Conservation (phyloP, 2,113 vertebrate species). For the Lutjanus erythropterus region DNA sequence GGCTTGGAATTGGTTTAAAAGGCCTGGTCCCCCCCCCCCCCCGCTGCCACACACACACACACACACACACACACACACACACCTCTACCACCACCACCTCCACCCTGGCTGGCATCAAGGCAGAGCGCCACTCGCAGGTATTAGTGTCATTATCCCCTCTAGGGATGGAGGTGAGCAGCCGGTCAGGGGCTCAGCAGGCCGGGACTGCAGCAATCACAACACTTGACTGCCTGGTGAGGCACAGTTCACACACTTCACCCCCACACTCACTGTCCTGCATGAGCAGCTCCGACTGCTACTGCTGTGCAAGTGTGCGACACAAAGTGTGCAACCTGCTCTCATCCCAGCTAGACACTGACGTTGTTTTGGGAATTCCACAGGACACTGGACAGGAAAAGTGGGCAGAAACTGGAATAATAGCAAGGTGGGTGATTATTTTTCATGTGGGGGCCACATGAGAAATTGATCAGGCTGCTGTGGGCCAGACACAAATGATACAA, state of each 20-base stretch:
- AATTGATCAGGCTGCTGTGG: no score
- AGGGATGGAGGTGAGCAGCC: constrained; percentile 38
- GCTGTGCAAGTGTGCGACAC: not conserved
- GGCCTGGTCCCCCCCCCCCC: constrained; percentile 32
- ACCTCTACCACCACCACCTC: no score
- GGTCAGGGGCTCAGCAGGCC: constrained; percentile 47
- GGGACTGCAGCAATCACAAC: constrained; percentile 49
- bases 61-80: no score
- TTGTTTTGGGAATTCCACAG: no score
- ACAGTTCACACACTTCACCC: constrained; percentile 16
- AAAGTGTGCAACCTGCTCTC: no score
- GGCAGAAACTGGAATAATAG: no score
- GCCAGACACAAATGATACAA: no score
- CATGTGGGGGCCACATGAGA: no score
- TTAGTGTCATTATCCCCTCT: constrained; percentile 63
- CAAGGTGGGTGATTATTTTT: no score
- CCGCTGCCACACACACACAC: no score
- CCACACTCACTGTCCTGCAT: constrained; percentile 16
- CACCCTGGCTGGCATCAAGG: constrained; percentile 33
- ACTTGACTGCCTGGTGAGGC: constrained; percentile 9
- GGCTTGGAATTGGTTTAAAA: constrained; percentile 74
- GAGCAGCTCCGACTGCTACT: not conserved
- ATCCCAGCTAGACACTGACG: no score
- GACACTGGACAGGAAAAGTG: no score
- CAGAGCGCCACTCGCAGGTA: constrained; percentile 54